phyloP scores from a whole-genome alignment of 2,888 invertebrate genomes.

The Drosophila tanythrix region DNA sequence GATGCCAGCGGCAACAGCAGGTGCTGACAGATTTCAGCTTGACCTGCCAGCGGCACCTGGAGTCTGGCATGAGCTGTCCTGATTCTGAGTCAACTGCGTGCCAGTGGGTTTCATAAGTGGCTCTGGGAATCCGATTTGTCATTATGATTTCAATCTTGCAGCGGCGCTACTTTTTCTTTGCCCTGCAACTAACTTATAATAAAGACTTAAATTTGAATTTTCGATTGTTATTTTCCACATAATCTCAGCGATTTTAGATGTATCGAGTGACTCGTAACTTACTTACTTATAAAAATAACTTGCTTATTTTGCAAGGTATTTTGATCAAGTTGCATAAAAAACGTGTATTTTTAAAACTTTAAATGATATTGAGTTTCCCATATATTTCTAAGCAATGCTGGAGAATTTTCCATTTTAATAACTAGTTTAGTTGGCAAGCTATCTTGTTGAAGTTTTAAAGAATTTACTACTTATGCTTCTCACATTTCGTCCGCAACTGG shows the following conservation, averaged over 20 bases:
- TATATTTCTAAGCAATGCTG: not conserved
- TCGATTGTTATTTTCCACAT: not conserved
- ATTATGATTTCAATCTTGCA: not conserved
- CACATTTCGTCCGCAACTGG: no score
- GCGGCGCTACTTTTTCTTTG: not conserved
- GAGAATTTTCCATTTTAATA: not conserved
- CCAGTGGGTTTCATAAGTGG: slow-evolving; percentile 34
- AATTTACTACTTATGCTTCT: not conserved
- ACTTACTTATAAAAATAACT: no score
- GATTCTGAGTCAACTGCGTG: slow-evolving; percentile 25
- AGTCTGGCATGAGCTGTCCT: not conserved
- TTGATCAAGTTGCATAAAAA: not conserved
- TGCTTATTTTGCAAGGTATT: not conserved
- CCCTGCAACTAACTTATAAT: no score
- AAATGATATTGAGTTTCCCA: no score
- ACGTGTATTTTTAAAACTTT: not conserved
- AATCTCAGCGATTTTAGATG: no score
- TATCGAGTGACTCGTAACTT: no score
- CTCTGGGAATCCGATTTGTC: slow-evolving; percentile 10
- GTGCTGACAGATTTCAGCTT: slow-evolving; percentile 61
- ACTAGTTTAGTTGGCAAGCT: not conserved
- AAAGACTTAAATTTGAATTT: not conserved
- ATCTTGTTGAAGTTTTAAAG: not conserved
- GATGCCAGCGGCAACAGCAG: slow-evolving; percentile 43
- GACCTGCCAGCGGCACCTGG: slow-evolving; percentile 23